Base-by-base conservation (phyloP, 2,888 invertebrate genomes). In the Erebia epiphron region DNA sequence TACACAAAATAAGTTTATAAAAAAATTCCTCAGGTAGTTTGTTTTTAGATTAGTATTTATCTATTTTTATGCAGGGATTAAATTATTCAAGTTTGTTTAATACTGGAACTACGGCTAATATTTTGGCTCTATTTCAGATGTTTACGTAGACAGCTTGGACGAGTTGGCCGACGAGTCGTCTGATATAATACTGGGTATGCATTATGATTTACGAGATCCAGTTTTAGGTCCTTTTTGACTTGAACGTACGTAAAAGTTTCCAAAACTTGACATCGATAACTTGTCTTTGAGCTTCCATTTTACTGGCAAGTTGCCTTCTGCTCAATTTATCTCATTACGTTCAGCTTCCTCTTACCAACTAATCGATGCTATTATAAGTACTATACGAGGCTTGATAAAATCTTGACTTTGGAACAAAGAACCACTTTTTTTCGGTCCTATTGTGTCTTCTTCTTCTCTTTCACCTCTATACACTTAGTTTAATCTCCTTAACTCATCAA, bases 141-240 rank as follows among this genome's bases (percentile, higher is more conserved):
- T 87, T 56, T 87, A 87, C 76, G 85, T 87, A 56, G 92, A 92
- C 77, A 85, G 86, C 50, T 78, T 92, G 61, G 91, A 92, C 72
- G 89, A 88, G 78, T 77, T 93, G 78, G 89, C 90, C 73, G 93
- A 92, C 74, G 90, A 91, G 68, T 91, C 92, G n/a, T 79, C 91
- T 13, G 89, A 90, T 72, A 85, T 90, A 67, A 78, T 91, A 66
- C 75, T 90, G 73, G 92, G 91, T 89, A 84, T 77, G 54, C 10
- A 66, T 46, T 65, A 54, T 54, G n/a, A 35, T 35, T 35, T 35
- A 35, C 35, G 35, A 54, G 8, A 54, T 18, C 54, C 18, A 54
- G 54, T 8, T 18, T 54, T 57, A 57, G 56, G 56, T 57, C 13
- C 14, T 57, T 56, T 46, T 56, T 58, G 18, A 61, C 61, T 26